A percentile compares a stretch with the other conserved stretches of the same genome.
Evolutionary conservation across 1,140 invertebrate genomes (phyloP).

Genomic region (Saxidomus purpurata): DNA sequence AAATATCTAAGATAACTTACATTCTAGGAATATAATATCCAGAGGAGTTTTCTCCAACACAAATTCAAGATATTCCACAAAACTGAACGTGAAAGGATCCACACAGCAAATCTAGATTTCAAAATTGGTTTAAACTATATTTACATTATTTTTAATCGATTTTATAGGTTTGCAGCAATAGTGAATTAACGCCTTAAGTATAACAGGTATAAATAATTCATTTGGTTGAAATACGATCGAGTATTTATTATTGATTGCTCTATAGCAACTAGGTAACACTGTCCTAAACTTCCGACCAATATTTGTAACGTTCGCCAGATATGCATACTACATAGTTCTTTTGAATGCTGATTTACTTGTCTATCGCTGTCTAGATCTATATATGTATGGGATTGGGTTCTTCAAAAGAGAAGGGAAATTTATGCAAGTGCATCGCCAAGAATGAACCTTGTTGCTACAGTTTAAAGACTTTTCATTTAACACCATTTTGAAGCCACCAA

Average conservation of each 20-base stretch:
- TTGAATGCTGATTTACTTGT: too few relatives aligned
- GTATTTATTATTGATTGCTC: constrained; percentile 25
- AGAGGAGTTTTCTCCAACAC: background rate
- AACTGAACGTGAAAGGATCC: background rate
- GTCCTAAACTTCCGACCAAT: background rate
- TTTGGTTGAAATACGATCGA: background rate
- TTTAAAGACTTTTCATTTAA: too few relatives aligned
- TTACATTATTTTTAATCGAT: constrained; percentile 18
- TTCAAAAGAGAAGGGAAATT: too few relatives aligned
- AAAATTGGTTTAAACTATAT: background rate
- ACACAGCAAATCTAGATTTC: background rate
- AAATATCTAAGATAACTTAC: too few relatives aligned
- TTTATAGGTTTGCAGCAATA: background rate
- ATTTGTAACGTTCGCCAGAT: too few relatives aligned
- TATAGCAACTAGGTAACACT: constrained; percentile 20
- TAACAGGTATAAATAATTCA: background rate
- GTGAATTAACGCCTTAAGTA: background rate
- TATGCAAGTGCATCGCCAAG: too few relatives aligned
- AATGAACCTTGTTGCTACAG: too few relatives aligned
- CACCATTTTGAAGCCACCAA: too few relatives aligned
- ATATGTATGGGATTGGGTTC: too few relatives aligned
- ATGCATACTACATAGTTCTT: too few relatives aligned
- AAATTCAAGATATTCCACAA: background rate
- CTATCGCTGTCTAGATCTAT: too few relatives aligned
- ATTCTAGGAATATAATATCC: too few relatives aligned